Conservation (phyloP, 92 coral and sea anemone genomes). For the Heliopora coerulea region DNA sequence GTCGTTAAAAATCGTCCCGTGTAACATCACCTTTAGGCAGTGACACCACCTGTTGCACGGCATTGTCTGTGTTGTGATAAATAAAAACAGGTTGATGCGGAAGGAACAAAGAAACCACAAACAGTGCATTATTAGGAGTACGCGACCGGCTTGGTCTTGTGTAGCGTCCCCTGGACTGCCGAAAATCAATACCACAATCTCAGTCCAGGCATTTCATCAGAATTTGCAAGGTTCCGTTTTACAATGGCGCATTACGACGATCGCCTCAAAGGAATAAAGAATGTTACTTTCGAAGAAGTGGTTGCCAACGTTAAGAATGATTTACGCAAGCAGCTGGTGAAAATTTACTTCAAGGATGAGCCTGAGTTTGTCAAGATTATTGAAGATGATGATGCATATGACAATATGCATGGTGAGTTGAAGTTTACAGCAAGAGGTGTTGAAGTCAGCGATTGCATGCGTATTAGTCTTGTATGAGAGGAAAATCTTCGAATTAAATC, state of each 20-base stretch:
- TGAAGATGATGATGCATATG: conserved; percentile 37
- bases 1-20: neutral
- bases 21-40: too few relatives aligned
- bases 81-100: conserved; percentile 1
- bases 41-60: neutral
- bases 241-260: conserved; percentile 24
- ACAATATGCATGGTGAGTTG: conserved; percentile 20
- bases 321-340: conserved; percentile 11
- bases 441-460: too few relatives aligned
- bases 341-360: conserved; percentile 26
- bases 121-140: neutral
- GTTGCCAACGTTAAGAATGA: conserved; percentile 10
- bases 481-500: too few relatives aligned
- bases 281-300: conserved; percentile 24
- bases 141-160: neutral
- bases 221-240: neutral
- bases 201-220: neutral
- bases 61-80: neutral
- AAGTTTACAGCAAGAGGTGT: too few relatives aligned
- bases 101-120: neutral
- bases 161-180: neutral
- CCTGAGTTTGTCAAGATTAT: conserved; percentile 27
- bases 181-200: neutral
- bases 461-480: too few relatives aligned
- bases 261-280: conserved; percentile 11